phyloP scores from a whole-genome alignment of 2,888 invertebrate genomes.

The Agriopis marginaria region DNA sequence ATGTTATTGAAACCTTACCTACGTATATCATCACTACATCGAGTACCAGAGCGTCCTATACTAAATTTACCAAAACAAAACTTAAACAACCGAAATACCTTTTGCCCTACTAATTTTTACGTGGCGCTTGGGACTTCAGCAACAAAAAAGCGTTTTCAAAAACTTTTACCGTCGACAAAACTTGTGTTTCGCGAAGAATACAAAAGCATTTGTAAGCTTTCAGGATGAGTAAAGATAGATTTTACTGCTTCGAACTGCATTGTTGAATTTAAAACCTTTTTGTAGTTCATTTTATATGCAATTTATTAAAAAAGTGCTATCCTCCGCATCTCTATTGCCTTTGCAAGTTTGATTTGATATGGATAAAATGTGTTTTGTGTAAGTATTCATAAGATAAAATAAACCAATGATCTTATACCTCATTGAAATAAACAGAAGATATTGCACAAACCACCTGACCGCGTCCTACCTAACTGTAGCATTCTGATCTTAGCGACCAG shows the following conservation, averaged over 20 bases:
- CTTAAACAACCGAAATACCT: slow-evolving; percentile 28
- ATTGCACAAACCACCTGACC: too few species aligned
- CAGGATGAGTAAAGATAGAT: slow-evolving; percentile 13
- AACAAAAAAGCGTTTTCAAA: slow-evolving; percentile 23
- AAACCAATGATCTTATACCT: too few species aligned
- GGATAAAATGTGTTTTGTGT: too few species aligned
- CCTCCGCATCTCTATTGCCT: too few species aligned
- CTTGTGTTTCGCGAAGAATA: slow-evolving; percentile 30
- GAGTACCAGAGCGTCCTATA: too few species aligned
- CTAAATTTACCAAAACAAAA: slow-evolving; percentile 12
- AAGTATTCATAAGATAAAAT: too few species aligned
- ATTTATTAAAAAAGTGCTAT: not conserved
- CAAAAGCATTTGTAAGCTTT: slow-evolving; percentile 21
- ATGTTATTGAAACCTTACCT: not conserved
- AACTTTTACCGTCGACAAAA: slow-evolving; percentile 23
- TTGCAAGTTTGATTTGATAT: too few species aligned
- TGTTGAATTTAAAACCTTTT: slow-evolving; percentile 4
- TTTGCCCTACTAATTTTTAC: slow-evolving; percentile 32
- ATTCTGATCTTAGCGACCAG: too few species aligned
- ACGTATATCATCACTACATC: too few species aligned
- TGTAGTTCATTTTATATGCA: slow-evolving; percentile 2
- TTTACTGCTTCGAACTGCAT: slow-evolving; percentile 2
- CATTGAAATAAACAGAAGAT: too few species aligned
- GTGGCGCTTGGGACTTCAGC: slow-evolving; percentile 22
- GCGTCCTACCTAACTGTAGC: too few species aligned